Conservation (phyloP, 2,888 invertebrate genomes). For the Dicranocentrus wangi region DNA sequence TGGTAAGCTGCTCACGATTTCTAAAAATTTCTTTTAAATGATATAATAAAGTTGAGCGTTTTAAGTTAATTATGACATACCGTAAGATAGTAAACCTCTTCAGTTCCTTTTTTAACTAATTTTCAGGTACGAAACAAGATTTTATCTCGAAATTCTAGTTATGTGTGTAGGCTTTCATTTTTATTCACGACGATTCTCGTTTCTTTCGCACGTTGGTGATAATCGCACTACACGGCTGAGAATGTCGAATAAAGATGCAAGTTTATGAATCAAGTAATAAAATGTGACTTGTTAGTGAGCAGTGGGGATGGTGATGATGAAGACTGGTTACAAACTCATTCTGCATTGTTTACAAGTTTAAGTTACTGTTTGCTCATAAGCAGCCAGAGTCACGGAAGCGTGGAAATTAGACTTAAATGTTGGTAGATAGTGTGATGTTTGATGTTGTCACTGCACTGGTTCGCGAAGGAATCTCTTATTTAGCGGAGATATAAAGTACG, state of each 20-base stretch:
- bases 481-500: too few species aligned
- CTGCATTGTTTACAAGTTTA: background rate
- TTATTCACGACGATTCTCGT: background rate
- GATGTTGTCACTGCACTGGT: too few species aligned
- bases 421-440: background rate
- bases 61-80: conserved; percentile 7
- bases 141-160: background rate
- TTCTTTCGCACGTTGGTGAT: conserved; percentile 16
- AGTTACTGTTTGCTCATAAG: conserved; percentile 26
- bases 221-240: background rate
- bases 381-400: conserved; percentile 51
- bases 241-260: background rate
- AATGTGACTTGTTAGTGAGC: background rate
- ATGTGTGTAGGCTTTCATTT: conserved; percentile 1
- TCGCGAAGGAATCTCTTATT: too few species aligned
- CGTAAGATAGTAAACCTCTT: background rate
- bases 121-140: background rate
- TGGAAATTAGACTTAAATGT: conserved; percentile 46
- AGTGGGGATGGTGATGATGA: conserved; percentile 1
- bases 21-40: conserved; percentile 9
- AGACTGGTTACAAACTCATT: background rate
- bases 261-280: background rate
- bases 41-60: conserved; percentile 1
- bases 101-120: background rate
- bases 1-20: conserved; percentile 11